A percentile compares a stretch with the other conserved stretches of the same genome.
Evolutionary conservation across 2,113 vertebrate species (phyloP).

Genomic region (Cheilinus undulatus): DNA sequence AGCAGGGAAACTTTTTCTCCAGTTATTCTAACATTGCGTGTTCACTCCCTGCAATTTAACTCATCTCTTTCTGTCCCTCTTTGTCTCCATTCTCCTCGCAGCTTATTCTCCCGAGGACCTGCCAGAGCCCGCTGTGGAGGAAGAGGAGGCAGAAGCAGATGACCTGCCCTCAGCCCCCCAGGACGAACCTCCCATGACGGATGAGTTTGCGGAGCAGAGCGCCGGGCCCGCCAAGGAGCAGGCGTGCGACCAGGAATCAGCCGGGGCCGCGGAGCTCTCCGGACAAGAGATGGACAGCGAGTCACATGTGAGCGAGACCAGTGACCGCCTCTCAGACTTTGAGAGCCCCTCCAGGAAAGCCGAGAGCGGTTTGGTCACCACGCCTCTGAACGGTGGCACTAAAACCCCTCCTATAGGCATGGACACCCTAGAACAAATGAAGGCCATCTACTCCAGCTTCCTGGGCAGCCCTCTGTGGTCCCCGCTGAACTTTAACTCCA

Average conservation of each 20-base stretch:
- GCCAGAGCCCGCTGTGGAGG: conserved; percentile 87
- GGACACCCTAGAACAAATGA: conserved; percentile 98
- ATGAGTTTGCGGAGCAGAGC: conserved; percentile 86
- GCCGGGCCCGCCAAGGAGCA: conserved; percentile 83
- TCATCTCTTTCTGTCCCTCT: conserved; percentile 77
- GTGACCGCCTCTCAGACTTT: conserved; percentile 93
- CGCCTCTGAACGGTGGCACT: conserved; percentile 67
- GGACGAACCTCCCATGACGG: conserved; percentile 89
- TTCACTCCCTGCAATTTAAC: conserved; percentile 77
- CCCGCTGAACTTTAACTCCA: conserved; percentile 90
- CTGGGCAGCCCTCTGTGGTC: conserved; percentile 97
- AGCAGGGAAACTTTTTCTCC: conserved; percentile 83
- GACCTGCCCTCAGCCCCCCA: conserved; percentile 80
- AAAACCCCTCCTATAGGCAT: conserved; percentile 85
- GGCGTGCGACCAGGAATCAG: conserved; percentile 90
- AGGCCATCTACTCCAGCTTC: conserved; percentile 97
- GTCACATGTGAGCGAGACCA: conserved; percentile 94
- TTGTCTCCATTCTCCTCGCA: conserved; percentile 83
- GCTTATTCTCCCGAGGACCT: conserved; percentile 95
- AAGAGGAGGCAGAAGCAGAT: conserved; percentile 86
- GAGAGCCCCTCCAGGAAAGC: conserved; percentile 91
- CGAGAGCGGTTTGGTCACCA: conserved; percentile 84
- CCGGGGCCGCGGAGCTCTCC: conserved; percentile 88
- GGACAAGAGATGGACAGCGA: conserved; percentile 96
- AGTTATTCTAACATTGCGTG: conserved; percentile 82